Percentiles rank a stretch among this genome's conserved stretches.
Evolutionary conservation across 2,797 vertebrate genomes (phyloP).

Genomic region (Anas georgica): DNA sequence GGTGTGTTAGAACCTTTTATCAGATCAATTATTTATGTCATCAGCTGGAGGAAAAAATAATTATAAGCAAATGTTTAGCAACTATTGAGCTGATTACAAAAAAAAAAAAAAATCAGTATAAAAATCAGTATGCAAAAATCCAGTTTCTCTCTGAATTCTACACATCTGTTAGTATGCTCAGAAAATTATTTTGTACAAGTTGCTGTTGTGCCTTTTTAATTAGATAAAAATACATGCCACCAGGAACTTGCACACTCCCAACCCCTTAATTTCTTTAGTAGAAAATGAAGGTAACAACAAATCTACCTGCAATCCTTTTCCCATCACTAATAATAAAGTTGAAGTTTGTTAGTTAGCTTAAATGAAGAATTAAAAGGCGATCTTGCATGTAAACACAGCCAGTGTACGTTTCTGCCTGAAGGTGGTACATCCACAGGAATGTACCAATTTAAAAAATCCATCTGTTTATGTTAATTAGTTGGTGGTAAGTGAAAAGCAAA

Average conservation of each 20-base stretch:
- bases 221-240: background rate
- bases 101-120: too few species aligned
- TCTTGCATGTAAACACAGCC: background rate
- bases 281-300: background rate
- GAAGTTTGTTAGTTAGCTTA: background rate
- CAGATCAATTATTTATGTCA: constrained; percentile 2
- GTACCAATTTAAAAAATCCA: background rate
- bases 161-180: background rate
- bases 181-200: background rate
- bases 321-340: background rate
- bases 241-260: background rate
- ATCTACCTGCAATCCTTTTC: background rate
- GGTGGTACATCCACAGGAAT: background rate
- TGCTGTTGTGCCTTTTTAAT: background rate
- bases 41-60: constrained; percentile 18
- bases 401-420: background rate
- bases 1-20: background rate
- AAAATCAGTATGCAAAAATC: background rate
- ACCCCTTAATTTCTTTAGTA: background rate
- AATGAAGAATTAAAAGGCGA: background rate
- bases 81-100: background rate
- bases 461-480: background rate
- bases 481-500: background rate
- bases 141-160: background rate
- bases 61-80: background rate